Conservation (phyloP, 2,113 vertebrate species). For the Narcine bancroftii region DNA sequence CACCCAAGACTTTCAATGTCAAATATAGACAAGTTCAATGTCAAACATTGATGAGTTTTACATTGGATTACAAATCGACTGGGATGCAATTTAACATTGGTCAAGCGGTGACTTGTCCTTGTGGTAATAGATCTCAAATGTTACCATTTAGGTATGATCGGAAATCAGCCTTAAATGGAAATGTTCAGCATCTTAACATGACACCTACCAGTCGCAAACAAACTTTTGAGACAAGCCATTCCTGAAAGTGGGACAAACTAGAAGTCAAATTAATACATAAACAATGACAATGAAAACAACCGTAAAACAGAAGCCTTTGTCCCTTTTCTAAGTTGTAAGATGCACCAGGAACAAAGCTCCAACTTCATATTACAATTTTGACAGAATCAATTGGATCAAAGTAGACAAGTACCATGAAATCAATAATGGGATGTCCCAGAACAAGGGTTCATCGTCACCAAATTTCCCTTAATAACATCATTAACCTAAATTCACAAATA, state of each 20-base stretch:
- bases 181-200: slow-evolving; percentile 5
- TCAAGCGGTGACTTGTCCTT: neutral
- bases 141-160: slow-evolving; percentile 1
- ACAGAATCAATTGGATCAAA: neutral
- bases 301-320: neutral
- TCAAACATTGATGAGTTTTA: slow-evolving; percentile 19
- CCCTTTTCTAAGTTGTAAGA: slow-evolving; percentile 5
- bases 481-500: slow-evolving; percentile 26
- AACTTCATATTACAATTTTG: neutral
- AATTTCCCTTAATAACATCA: slow-evolving; percentile 23
- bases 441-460: neutral
- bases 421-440: slow-evolving; percentile 18
- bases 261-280: slow-evolving; percentile 26
- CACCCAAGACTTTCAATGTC: neutral
- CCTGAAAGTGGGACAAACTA: slow-evolving; percentile 2
- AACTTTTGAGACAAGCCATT: neutral
- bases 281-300: neutral
- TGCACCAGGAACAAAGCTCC: slow-evolving; percentile 10
- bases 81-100: neutral
- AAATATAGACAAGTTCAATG: neutral
- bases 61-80: neutral
- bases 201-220: neutral
- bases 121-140: neutral
- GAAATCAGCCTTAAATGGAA: slow-evolving; percentile 15
- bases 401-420: slow-evolving; percentile 24